Evolutionary conservation across 2,797 vertebrate species (phyloP), one percentile per base, ranked within the genome.

Genomic region (Sus cebifrons): DNA sequence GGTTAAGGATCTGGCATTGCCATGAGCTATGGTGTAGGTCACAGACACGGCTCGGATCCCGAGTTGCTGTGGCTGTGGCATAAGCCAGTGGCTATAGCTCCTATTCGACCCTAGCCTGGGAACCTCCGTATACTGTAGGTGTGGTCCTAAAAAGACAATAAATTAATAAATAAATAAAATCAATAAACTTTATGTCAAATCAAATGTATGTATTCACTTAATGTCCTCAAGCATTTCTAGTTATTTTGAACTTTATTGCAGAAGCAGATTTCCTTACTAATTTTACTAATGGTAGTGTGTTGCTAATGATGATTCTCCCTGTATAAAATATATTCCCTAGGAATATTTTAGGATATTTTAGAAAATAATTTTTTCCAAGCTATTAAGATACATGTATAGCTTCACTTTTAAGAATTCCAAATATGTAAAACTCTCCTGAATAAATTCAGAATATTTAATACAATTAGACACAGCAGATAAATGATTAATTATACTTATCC

Each of bases 371-470:
- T 4, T 8, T 90, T 65, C 17, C 7, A 17, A 85, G 11, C 10
- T 15, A 44, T 77, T 82, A 68, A 67, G 36, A 7, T 65, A 21
- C 2, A 79, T 3, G 4, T 68, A 6, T 18, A 29, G 3, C 3
- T 3, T 3, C 32, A 79, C 18, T 68, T 93, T 94, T 62, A 79
- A 49, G 32, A 79, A 87, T 58, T 44, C 2, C 5, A 95, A 93
- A 75, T 58, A 74, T 40, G 4, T 88, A 87, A 77, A 96, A 88
- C 49, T 85, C 2, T 86, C 82, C 21, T 78, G 9, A 73, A 87
- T 67, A 88, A 83, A 71, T 60, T 96, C 11, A 78, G 44, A 90
- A 84, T 92, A 60, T 40, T 91, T 58, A 65, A 81, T 62, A 17
- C 1, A 44, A 75, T 75, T 89, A 60, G 52, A 64, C 10, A n/a